Evolutionary conservation across 2,888 invertebrate species (phyloP).

Genomic region (Gari tellinella): DNA sequence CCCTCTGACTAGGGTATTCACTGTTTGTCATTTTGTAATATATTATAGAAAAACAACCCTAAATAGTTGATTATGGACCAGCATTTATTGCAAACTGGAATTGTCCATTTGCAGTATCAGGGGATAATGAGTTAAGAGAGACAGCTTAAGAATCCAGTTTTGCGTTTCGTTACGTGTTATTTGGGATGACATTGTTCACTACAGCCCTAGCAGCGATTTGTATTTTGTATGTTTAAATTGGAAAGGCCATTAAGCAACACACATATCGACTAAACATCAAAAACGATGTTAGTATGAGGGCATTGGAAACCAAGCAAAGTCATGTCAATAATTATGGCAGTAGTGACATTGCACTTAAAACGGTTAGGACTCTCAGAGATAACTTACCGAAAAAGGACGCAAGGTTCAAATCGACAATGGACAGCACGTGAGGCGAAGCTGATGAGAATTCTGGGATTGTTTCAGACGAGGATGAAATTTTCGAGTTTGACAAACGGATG

Average conservation of each 20-base stretch:
- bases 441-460: slow-evolving; percentile 23
- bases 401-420: not conserved
- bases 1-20: too few relatives aligned
- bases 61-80: too few relatives aligned
- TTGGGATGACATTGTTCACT: slow-evolving; percentile 46
- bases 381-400: not conserved
- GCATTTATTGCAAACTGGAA: too few relatives aligned
- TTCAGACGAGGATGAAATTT: slow-evolving; percentile 26
- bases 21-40: too few relatives aligned
- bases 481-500: slow-evolving; percentile 13
- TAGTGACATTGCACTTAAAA: not conserved
- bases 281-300: slow-evolving; percentile 39
- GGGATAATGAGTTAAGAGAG: slow-evolving; percentile 36
- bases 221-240: slow-evolving; percentile 53
- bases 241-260: slow-evolving; percentile 44
- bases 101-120: too few relatives aligned
- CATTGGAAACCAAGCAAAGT: slow-evolving; percentile 39
- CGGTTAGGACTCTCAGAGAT: not conserved
- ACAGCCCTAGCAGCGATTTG: slow-evolving; percentile 41
- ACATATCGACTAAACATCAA: slow-evolving; percentile 40
- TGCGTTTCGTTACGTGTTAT: slow-evolving; percentile 40
- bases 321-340: not conserved
- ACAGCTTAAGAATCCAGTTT: slow-evolving; percentile 7
- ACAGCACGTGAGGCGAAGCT: slow-evolving; percentile 13
- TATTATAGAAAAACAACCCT: too few relatives aligned